Conservation (phyloP, 2,113 vertebrate genomes). For the Microcebus lehilahytsara region DNA sequence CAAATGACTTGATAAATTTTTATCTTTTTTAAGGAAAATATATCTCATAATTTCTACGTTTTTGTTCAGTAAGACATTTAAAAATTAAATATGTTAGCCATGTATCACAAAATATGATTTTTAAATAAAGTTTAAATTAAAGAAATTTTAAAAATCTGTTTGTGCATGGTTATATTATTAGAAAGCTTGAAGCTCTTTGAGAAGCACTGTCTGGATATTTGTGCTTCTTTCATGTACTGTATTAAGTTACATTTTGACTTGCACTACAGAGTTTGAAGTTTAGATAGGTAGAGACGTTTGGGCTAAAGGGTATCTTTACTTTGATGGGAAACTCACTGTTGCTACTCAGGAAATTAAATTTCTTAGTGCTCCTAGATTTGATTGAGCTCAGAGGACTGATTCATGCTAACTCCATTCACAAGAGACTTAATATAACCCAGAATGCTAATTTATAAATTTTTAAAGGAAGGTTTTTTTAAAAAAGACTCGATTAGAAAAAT, state of each 20-base stretch:
- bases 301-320: neutral
- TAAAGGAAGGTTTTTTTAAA: neutral
- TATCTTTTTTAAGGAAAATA: neutral
- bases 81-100: neutral
- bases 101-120: neutral
- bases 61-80: conserved; percentile 20
- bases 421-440: neutral
- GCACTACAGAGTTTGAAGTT: neutral
- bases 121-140: neutral
- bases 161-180: neutral
- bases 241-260: neutral
- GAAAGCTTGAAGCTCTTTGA: neutral
- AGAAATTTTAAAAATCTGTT: neutral
- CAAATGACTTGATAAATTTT: neutral
- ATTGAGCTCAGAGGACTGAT: neutral
- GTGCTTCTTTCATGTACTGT: neutral
- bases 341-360: conserved; percentile 1
- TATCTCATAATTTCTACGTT: neutral
- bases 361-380: neutral
- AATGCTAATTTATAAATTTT: neutral
- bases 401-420: neutral
- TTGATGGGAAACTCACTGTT: neutral
- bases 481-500: neutral
- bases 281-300: neutral
- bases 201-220: neutral